Evolutionary conservation across 1,140 invertebrate species (phyloP), one percentile per base, ranked within the genome.

Genomic region (Trichonephila clavata): DNA sequence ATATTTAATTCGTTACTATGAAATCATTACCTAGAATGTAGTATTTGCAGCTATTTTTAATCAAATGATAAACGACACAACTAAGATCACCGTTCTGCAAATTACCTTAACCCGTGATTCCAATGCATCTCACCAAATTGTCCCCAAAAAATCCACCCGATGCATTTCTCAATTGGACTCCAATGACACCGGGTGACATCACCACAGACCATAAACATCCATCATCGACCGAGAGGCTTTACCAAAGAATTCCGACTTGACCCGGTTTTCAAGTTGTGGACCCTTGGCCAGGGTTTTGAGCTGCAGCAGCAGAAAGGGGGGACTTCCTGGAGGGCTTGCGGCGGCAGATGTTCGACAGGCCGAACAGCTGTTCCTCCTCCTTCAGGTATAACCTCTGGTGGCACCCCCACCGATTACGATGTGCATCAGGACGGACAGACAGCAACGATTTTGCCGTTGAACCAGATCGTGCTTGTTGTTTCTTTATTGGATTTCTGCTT

Each of bases 381-480:
- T 39, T 77, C 71, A 77, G 71, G 71, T 77, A 77, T 77, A 77
- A 77, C 71, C 71, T 77, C 68, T 77, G 24, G 71, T 77, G 71
- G 71, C 71, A 77, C 71, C 81, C 81, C 81, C 81, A 57, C 81
- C 81, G 81, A 57, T 57, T 59, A 83, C 81, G 27, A 14, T 2
- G 18, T n/a, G 20, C 24, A 20, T 43, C 4, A 20, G 16, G 43
- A 43, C 24, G 77, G 77, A 81, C 77, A 32, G 77, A 39, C 39
- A 27, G 32, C 43, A 39, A 18, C 71, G 32, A 39, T 18, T 77
- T 77, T 77, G 71, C 71, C 71, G 71, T 77, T 77, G 71, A 77
- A 77, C 71, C 32, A 27, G 50, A 50, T 7, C 7, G 50, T 10
- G 50, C 50, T 50, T 50, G 50, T 50, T 50, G 50, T 50, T 50